Evolutionary conservation across 2,888 invertebrate genomes (phyloP), one percentile per base, ranked within the genome.

Genomic region (Entomobrya multifasciata): DNA sequence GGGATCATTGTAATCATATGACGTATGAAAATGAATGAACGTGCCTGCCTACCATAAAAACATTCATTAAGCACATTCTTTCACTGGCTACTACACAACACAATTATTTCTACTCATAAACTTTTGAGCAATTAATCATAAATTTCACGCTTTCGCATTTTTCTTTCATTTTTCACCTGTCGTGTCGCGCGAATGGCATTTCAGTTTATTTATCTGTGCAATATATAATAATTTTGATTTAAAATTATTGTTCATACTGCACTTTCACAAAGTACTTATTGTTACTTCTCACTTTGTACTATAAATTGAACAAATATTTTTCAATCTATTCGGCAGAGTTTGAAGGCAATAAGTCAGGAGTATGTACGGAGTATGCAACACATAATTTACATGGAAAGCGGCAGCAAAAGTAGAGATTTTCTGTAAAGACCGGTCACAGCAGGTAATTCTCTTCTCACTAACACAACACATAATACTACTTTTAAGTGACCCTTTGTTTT

Each of bases 351-450:
- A 65, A 79, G 79, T 65, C 47, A 60, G 65, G 10, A 65, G 11
- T 22, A 52, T 41, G 80, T 47, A 55, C 65, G 67, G 49, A 70
- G 67, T 80, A 67, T 17, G 70, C 17, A 55, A 22, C 62, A 41
- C 65, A 65, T 79, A 65, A 60, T 67, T 67, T 67, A 67, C 72
- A 60, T 74, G 20, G 67, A 22, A 67, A 72, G 74, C 57, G 57
- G 70, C 55, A 60, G 76, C 20, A 22, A n/a, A n/a, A 36, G 67
- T 22, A 44, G 67, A n/a, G 36, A 65, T 67, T 67, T 67, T 44
- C 22, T 67, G 57, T 17, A 70, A n/a, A 55, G 70, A 72, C 72
- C 72, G 47, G 72, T 82, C 81, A 82, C 80, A 80, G 80, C 80
- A 70, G 80, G 80, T 25, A 81, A 72, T 81, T 65, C 41, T n/a